A percentile compares a stretch with the other conserved stretches of the same genome.
Conservation (phyloP, 2,888 invertebrate genomes). For the Cheilosia vernalis region DNA sequence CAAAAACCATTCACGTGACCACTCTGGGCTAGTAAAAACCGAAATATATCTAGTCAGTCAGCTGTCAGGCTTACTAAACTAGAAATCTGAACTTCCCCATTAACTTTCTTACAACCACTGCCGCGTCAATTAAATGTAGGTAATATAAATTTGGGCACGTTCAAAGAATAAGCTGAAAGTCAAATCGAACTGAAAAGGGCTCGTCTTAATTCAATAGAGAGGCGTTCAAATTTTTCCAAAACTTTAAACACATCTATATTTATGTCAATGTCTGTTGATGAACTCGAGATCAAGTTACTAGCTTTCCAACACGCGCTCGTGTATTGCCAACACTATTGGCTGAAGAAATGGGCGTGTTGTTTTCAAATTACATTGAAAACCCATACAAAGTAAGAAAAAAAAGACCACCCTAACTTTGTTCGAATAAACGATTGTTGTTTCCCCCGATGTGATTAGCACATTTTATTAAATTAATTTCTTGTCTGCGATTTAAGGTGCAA, state of each 20-base stretch:
- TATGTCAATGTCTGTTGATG: not conserved
- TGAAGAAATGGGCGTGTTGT: constrained; percentile 28
- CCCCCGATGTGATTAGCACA: constrained; percentile 42
- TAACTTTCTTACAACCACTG: no score
- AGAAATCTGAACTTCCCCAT: no score
- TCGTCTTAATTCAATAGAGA: not conserved
- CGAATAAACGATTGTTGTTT: constrained; percentile 19
- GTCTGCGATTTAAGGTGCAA: not conserved
- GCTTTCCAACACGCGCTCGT: constrained; percentile 9
- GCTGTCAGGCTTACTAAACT: no score
- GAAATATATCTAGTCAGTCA: no score
- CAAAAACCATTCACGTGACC: no score
- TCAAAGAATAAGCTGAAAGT: no score
- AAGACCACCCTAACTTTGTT: not conserved
- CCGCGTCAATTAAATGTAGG: no score
- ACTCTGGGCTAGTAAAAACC: no score
- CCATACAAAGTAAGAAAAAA: not conserved
- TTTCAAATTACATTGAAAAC: not conserved
- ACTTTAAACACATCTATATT: not conserved
- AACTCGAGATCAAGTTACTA: not conserved
- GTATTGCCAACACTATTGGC: not conserved
- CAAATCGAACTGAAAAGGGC: not conserved
- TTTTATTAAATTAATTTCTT: not conserved
- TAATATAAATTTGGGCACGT: no score
- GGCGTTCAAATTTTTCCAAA: not conserved